A percentile compares a stretch with the other conserved stretches of the same genome.
Conservation (phyloP, 1,140 invertebrate species). For the Dendroctonus valens region DNA sequence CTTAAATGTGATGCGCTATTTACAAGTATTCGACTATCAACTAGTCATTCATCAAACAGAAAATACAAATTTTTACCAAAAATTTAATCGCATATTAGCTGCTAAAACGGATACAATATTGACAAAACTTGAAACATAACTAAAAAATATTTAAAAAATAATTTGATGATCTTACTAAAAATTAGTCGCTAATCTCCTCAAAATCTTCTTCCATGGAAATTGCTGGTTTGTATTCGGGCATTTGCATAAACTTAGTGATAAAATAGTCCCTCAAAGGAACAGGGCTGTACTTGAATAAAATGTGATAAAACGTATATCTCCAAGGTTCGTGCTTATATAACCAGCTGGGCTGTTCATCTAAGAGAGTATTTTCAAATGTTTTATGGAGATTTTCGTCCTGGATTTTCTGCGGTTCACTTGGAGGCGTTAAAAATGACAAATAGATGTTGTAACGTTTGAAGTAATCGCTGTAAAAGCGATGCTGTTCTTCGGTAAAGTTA, state of each 20-base stretch:
- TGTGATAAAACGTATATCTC: slow-evolving; percentile 55
- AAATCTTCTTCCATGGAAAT: too few species aligned
- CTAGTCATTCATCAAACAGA: too few species aligned
- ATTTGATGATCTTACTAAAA: too few species aligned
- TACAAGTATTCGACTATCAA: too few species aligned
- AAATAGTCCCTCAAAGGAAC: slow-evolving; percentile 55
- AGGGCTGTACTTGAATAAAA: slow-evolving; percentile 55
- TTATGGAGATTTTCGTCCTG: slow-evolving; percentile 53
- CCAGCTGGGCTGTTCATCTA: slow-evolving; percentile 52
- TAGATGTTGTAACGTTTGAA: slow-evolving; percentile 58
- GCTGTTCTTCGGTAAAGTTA: slow-evolving; percentile 55
- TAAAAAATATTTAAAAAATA: too few species aligned
- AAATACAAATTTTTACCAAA: too few species aligned
- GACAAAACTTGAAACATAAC: too few species aligned
- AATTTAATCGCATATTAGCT: too few species aligned
- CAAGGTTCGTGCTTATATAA: slow-evolving; percentile 58
- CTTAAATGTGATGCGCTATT: too few species aligned
- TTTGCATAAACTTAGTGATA: slow-evolving; percentile 54
- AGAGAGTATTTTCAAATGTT: slow-evolving; percentile 56
- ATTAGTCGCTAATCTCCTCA: too few species aligned
- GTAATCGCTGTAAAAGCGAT: slow-evolving; percentile 57
- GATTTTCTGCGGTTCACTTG: slow-evolving; percentile 48
- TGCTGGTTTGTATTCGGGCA: slow-evolving; percentile 50
- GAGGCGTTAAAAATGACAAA: slow-evolving; percentile 51
- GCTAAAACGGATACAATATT: too few species aligned